A percentile compares a stretch with the other conserved stretches of the same genome.
These are phyloP conservation scores for Thereva nobilitata DNA, from an alignment of 2,888 invertebrate genomes.

Conservation along the genomic window DNA sequence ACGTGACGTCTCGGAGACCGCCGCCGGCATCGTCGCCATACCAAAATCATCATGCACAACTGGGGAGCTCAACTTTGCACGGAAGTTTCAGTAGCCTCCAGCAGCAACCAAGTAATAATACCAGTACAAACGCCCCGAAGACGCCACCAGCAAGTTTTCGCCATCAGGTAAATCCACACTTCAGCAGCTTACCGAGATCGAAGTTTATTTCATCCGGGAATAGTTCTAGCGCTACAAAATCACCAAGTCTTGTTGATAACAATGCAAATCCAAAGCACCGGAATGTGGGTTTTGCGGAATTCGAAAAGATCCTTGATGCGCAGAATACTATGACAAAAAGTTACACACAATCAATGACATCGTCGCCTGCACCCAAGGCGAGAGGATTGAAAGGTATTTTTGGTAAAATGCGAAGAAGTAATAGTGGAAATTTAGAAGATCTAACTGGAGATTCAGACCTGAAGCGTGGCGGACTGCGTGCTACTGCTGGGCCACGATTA, in stretches of 20 bases:
- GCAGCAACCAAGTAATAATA: conserved; percentile 34
- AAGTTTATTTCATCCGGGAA: conserved; percentile 62
- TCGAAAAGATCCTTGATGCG: conserved; percentile 61
- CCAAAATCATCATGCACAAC: conserved; percentile 35
- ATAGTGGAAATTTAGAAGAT: conserved; percentile 71
- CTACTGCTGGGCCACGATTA: conserved; percentile 73
- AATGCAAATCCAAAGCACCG: conserved; percentile 58
- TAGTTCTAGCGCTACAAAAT: conserved; percentile 42
- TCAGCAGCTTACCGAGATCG: conserved; percentile 79
- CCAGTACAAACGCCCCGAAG: conserved; percentile 60
- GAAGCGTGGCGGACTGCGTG: conserved; percentile 71
- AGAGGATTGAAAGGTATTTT: conserved; percentile 70
- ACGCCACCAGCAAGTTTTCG: conserved; percentile 77
- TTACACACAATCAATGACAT: conserved; percentile 58
- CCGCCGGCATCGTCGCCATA: conserved; percentile 31
- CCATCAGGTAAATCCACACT: conserved; percentile 75
- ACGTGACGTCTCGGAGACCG: conserved; percentile 43
- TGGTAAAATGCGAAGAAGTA: conserved; percentile 70
- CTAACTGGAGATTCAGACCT: conserved; percentile 66
- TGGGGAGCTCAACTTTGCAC: conserved; percentile 51
- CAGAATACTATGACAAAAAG: conserved; percentile 48
- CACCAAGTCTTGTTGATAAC: conserved; percentile 42
- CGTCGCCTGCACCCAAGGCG: conserved; percentile 49
- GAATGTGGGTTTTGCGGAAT: conserved; percentile 76
- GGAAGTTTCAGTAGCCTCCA: conserved; percentile 57